Conservation (phyloP, 2,113 vertebrate genomes). For the Mobula birostris region DNA sequence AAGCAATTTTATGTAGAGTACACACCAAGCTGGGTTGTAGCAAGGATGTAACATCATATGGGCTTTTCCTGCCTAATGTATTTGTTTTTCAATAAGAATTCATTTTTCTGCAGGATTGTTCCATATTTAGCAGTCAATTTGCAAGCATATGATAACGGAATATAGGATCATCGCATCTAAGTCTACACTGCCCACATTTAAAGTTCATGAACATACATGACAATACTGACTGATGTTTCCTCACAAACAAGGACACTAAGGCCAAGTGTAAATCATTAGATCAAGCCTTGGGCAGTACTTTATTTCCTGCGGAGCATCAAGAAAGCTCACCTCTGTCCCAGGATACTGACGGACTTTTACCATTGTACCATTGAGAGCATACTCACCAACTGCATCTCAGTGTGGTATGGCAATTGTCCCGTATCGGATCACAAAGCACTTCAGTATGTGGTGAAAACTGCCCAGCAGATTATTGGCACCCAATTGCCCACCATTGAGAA, state of each 20-base stretch:
- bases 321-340: too few relatives aligned
- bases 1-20: neutral
- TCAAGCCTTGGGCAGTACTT: neutral
- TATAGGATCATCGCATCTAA: neutral
- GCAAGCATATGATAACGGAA: neutral
- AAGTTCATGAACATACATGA: neutral
- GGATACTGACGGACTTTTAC: too few relatives aligned
- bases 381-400: too few relatives aligned
- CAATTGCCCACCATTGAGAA: too few relatives aligned
- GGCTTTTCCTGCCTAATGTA: neutral
- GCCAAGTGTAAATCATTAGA: neutral
- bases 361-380: too few relatives aligned
- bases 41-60: neutral
- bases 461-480: too few relatives aligned
- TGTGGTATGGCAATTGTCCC: too few relatives aligned
- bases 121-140: neutral
- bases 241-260: neutral
- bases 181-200: neutral
- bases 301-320: too few relatives aligned
- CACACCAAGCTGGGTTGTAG: neutral
- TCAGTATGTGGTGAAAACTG: too few relatives aligned
- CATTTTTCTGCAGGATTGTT: neutral
- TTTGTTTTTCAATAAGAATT: neutral
- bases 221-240: neutral
- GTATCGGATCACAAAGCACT: too few relatives aligned